A percentile compares a stretch with the other conserved stretches of the same genome.
These are phyloP conservation scores for Crenichthys baileyi DNA, from an alignment of 2,797 vertebrate genomes.

Conservation along the genomic window DNA sequence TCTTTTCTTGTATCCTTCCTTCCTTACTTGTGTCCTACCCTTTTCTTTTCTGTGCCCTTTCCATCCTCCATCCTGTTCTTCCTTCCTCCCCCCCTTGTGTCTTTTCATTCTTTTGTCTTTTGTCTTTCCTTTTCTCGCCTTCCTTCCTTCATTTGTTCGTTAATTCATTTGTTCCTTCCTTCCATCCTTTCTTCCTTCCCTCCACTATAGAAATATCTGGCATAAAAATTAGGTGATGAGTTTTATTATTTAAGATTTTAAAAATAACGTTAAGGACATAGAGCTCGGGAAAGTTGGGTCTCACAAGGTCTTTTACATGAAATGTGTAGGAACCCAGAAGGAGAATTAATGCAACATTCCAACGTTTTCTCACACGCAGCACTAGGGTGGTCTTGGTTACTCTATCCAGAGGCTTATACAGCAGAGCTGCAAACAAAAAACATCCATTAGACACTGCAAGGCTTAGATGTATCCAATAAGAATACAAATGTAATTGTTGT, in stretches of 20 bases:
- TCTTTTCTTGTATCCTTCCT: not conserved
- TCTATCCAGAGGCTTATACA: conserved; percentile 83
- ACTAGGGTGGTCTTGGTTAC: conserved; percentile 82
- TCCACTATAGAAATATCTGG: not conserved
- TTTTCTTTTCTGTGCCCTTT: not conserved
- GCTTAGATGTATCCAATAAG: not conserved
- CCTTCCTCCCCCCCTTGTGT: no score
- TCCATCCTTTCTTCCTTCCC: no score
- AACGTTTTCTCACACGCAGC: conserved; percentile 71
- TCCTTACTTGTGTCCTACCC: not conserved
- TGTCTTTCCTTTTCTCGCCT: no score
- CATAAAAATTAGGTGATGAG: not conserved
- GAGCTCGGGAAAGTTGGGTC: no score
- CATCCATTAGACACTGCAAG: not conserved
- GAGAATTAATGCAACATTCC: not conserved
- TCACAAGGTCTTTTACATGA: not conserved
- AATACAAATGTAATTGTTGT: not conserved
- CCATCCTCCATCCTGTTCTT: no score
- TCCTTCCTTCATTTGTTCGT: no score
- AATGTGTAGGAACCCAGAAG: not conserved
- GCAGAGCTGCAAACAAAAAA: conserved; percentile 71
- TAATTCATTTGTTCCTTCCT: no score
- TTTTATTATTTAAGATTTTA: no score
- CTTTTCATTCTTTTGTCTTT: not conserved
- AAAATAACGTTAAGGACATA: no score